A percentile compares a stretch with the other conserved stretches of the same genome.
These are phyloP conservation scores for Enteromius trimaculatus DNA, from an alignment of 2,797 vertebrate genomes.

Conservation along the genomic window DNA sequence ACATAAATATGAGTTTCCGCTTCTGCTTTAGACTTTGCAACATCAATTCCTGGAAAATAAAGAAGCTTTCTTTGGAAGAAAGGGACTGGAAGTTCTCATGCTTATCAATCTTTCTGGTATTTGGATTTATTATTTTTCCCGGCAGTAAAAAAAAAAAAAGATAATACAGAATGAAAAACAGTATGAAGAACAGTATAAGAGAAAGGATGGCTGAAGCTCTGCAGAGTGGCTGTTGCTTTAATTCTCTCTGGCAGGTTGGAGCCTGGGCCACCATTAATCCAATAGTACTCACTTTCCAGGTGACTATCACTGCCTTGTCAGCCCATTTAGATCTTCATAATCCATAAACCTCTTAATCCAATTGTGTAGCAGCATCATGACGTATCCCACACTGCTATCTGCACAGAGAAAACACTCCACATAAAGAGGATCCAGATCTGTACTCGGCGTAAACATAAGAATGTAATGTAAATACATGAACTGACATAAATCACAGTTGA, in stretches of 20 bases:
- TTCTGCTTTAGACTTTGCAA: neutral
- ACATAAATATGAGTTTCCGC: neutral
- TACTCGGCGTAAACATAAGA: neutral
- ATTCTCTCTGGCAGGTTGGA: conserved; percentile 13
- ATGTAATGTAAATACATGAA: too few relatives aligned
- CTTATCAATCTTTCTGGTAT: neutral
- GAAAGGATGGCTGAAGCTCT: conserved; percentile 2
- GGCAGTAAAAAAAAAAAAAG: neutral
- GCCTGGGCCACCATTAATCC: conserved; percentile 31
- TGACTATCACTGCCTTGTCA: conserved; percentile 36
- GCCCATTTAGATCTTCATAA: conserved; percentile 41
- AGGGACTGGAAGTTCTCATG: neutral
- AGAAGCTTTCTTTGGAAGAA: neutral
- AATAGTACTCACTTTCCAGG: conserved; percentile 37
- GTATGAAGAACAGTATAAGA: neutral
- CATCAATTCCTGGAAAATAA: conserved; percentile 1
- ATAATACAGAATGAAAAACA: neutral
- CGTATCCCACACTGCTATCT: neutral
- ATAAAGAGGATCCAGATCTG: neutral
- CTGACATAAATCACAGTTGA: too few relatives aligned
- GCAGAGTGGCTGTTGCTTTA: conserved; percentile 5
- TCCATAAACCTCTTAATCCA: conserved; percentile 46
- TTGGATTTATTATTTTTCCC: neutral
- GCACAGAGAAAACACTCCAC: neutral
- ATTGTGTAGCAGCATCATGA: conserved; percentile 30